These are phyloP conservation scores for Desmophyllum pertusum DNA, from an alignment of 92 coral and sea anemone species.

Conservation along the genomic window DNA sequence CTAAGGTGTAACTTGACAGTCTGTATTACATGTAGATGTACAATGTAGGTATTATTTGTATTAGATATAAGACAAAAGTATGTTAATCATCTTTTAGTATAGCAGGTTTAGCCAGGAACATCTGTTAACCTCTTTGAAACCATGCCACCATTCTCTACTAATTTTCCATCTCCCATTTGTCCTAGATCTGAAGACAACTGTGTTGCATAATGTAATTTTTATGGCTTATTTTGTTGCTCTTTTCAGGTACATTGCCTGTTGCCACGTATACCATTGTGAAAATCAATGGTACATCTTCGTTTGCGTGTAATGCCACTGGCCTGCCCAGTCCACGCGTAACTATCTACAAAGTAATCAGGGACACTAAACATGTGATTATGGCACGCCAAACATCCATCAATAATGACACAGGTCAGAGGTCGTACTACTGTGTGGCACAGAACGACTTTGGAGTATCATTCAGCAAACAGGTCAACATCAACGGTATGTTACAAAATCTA, in stretches of 20 bases:
- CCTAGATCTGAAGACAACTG: no score
- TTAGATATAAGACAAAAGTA: no score
- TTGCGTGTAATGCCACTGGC: constrained; percentile 76
- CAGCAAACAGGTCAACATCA: constrained; percentile 47
- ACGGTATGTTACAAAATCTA: constrained; percentile 49
- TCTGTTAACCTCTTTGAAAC: no score
- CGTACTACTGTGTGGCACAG: constrained; percentile 75
- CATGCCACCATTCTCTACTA: no score
- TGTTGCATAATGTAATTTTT: no score
- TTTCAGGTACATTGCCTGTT: constrained; percentile 72
- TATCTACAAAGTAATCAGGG: constrained; percentile 61
- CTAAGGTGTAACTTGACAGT: no score
- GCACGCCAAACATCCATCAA: constrained; percentile 43
- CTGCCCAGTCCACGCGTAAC: constrained; percentile 64
- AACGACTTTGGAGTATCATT: constrained; percentile 78
- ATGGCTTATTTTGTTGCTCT: neutral
- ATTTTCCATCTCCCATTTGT: no score
- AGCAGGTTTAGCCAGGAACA: no score
- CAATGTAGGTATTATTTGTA: no score
- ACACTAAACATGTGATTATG: constrained; percentile 18
- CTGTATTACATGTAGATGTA: no score
- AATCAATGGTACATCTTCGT: constrained; percentile 48
- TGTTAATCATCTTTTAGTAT: no score
- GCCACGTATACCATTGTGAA: constrained; percentile 59
- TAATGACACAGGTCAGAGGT: constrained; percentile 58